A percentile compares a stretch with the other conserved stretches of the same genome.
Evolutionary conservation across 35 echinoderm and acorn worm genomes (phyloP).

Genomic region (Chiridota heheva): DNA sequence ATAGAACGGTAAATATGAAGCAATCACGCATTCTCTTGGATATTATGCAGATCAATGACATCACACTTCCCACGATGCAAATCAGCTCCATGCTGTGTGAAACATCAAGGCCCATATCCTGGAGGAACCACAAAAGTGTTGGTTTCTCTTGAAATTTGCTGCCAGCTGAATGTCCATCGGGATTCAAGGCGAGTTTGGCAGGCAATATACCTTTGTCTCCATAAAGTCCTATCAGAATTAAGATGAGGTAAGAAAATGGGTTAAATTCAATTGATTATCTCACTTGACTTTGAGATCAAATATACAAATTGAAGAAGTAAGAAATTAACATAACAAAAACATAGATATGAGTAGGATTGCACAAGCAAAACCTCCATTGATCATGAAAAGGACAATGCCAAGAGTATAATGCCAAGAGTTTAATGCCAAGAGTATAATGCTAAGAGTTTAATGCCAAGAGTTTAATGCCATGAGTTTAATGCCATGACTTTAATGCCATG

Average conservation of each 20-base stretch:
- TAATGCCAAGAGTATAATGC: too few species aligned
- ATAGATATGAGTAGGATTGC: background rate
- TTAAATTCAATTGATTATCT: background rate
- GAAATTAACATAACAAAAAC: background rate
- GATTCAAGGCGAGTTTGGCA: conserved; percentile 38
- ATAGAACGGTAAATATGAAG: conserved; percentile 67
- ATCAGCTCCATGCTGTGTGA: conserved; percentile 79
- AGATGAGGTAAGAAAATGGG: background rate
- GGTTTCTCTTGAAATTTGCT: conserved; percentile 71
- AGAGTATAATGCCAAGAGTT: background rate
- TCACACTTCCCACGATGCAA: conserved; percentile 65
- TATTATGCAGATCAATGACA: conserved; percentile 70
- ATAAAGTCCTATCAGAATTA: conserved; percentile 66
- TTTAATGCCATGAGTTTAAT: too few species aligned
- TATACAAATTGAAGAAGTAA: background rate
- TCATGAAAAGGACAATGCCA: background rate
- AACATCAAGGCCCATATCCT: conserved; percentile 57
- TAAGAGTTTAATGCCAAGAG: too few species aligned
- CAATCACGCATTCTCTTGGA: conserved; percentile 80
- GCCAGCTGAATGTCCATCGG: conserved; percentile 15
- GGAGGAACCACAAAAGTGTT: conserved; percentile 75
- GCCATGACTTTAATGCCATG: too few species aligned
- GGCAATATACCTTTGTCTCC: conserved; percentile 84
- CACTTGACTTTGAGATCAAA: background rate
- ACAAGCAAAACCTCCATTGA: background rate